phyloP scores from a whole-genome alignment of 2,888 invertebrate species.

The Dendrolimus pini region DNA sequence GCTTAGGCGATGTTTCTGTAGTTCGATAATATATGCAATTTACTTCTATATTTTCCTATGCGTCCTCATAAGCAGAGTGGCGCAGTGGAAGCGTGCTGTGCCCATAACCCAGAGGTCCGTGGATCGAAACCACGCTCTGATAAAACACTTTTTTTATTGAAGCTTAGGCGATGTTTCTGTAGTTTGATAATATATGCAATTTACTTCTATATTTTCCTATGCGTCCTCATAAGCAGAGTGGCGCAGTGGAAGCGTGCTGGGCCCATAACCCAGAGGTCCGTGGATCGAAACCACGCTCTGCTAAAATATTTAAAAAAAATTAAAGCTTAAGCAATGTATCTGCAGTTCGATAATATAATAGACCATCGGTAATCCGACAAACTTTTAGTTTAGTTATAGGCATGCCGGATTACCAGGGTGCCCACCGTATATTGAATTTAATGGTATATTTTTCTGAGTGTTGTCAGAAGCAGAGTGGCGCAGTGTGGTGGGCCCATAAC shows the following conservation, averaged over 20 bases:
- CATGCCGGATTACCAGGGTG: no score
- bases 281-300: slow-evolving; percentile 92
- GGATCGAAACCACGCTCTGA: slow-evolving; percentile 91
- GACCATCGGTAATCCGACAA: no score
- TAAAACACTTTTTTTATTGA: slow-evolving; percentile 30
- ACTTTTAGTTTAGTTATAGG: no score
- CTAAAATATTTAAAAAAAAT: slow-evolving; percentile 49
- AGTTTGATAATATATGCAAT: no score
- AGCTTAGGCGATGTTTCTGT: not conserved
- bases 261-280: slow-evolving; percentile 94
- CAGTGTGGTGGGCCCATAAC: slow-evolving; percentile 92
- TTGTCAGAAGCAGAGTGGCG: slow-evolving; percentile 78
- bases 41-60: not conserved
- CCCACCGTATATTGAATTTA: not conserved
- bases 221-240: slow-evolving; percentile 78
- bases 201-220: not conserved
- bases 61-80: slow-evolving; percentile 80
- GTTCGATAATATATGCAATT: no score
- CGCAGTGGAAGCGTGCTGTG: slow-evolving; percentile 91
- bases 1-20: slow-evolving; percentile 9
- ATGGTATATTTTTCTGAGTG: not conserved
- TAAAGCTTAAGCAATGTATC: not conserved
- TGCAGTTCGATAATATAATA: not conserved
- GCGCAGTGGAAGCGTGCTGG: slow-evolving; percentile 91
- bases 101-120: slow-evolving; percentile 95